Base-by-base conservation (phyloP, 2,888 invertebrate species). In the Graphium colonna region DNA sequence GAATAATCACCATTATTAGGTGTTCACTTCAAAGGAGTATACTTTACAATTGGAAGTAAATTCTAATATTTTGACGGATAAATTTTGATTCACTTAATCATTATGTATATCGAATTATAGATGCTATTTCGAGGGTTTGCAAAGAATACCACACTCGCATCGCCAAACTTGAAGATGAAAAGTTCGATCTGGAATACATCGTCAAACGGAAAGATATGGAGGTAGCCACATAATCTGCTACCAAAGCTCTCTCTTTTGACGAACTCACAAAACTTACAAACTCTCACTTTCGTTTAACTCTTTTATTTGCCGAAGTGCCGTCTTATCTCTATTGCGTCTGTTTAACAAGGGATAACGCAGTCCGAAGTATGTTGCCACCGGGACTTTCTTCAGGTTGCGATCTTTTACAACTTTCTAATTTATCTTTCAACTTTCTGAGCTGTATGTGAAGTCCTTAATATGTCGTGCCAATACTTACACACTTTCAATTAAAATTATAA, bases 181-280 rank as follows among this genome's bases (percentile, higher is more conserved):
- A 98, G 92, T 99, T 96, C 92, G 99, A 99, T 94, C 93, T 98
- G 94, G 99, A 99, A 93, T 95, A 96, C 93, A 92, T 96, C 92
- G 98, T 98, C 91, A 96, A 96, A 92, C 95, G 96, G 93, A 99
- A 99, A 95, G 99, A 99, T 91, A 95, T 94, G 91, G 97, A 98
- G 97, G 98, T 98, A 95, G 93, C 92, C 83, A 79, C 73, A 76
- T 67, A 69, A 75, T 78, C 78, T 72, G 71, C 73, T 72, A 60
- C 69, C 64, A 67, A 71, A 68, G 71, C 73, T 77, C 75, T 77
- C 75, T 73, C 70, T 76, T 75, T 76, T 82, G 73, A 78, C 69
- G 69, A 79, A 85, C 86, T 89, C 67, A 84, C 84, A 80, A 76
- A 82, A 85, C 81, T 80, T 76, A 79, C 75, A 75, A 50, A 68